These are phyloP conservation scores for Tachina lurida DNA, from an alignment of 2,888 invertebrate genomes.

Conservation along the genomic window DNA sequence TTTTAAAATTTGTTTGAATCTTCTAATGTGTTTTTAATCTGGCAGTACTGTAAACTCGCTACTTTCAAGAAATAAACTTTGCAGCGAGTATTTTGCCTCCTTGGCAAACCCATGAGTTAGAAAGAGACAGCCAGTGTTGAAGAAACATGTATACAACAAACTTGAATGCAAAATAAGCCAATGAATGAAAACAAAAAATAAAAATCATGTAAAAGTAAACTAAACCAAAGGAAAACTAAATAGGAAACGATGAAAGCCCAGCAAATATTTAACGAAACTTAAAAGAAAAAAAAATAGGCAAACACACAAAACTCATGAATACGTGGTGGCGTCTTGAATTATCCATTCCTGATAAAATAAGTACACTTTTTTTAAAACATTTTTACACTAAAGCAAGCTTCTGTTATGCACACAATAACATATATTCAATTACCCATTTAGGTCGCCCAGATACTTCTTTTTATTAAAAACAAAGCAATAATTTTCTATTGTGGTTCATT, in stretches of 20 bases:
- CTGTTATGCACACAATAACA: not conserved
- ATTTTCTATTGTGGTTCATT: conserved; percentile 11
- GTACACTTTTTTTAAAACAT: not conserved
- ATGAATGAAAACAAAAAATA: conserved; percentile 66
- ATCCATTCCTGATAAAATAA: conserved; percentile 11
- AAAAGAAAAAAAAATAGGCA: conserved; percentile 34
- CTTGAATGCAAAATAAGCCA: conserved; percentile 63
- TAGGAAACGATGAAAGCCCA: conserved; percentile 41
- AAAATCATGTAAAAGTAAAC: conserved; percentile 23
- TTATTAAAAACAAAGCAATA: conserved; percentile 42
- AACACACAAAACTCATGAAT: conserved; percentile 51
- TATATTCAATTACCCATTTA: conserved; percentile 51
- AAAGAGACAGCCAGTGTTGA: conserved; percentile 44
- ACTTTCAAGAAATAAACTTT: not conserved
- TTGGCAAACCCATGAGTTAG: not conserved
- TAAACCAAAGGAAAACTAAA: conserved; percentile 25
- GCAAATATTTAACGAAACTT: conserved; percentile 46
- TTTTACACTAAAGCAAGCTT: not conserved
- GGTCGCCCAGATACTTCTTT: conserved; percentile 21
- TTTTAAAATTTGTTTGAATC: not conserved
- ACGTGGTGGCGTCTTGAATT: conserved; percentile 74
- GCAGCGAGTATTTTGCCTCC: not conserved
- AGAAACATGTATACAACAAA: conserved; percentile 63
- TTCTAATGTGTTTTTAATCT: not conserved
- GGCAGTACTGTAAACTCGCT: conserved; percentile 44